Percentiles rank a stretch among this genome's conserved stretches.
phyloP scores from a whole-genome alignment of 2,113 vertebrate genomes.

The Bubo blakistoni region DNA sequence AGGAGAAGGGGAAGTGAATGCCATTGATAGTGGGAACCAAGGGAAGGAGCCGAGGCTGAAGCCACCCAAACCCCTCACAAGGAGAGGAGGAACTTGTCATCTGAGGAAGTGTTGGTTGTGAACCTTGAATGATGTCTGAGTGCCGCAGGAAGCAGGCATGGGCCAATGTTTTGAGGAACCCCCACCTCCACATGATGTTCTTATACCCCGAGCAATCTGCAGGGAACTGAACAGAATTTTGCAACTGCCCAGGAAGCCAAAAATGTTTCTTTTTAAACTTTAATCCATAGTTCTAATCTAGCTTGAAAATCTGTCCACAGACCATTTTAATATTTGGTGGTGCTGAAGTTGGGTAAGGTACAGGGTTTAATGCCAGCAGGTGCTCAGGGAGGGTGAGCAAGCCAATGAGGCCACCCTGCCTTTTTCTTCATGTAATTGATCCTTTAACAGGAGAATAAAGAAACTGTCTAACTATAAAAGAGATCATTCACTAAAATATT shows the following conservation, averaged over 20 bases:
- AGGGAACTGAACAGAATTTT: neutral
- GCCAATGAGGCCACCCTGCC: neutral
- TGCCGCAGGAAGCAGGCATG: neutral
- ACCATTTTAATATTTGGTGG: neutral
- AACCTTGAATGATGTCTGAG: neutral
- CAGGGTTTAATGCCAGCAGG: neutral
- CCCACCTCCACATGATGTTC: neutral
- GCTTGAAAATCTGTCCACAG: neutral
- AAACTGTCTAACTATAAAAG: neutral
- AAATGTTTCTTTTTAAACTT: neutral
- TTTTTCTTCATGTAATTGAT: neutral
- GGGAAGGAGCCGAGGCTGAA: neutral
- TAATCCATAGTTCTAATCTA: neutral
- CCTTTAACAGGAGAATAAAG: neutral
- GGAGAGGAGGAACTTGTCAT: neutral
- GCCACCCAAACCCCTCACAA: neutral
- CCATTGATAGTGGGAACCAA: neutral
- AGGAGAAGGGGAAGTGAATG: neutral
- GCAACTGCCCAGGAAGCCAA: neutral
- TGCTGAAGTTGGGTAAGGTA: neutral
- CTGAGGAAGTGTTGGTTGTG: neutral
- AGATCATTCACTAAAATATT: conserved; percentile 38
- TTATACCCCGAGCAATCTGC: neutral
- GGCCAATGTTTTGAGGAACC: neutral
- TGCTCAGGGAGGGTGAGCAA: neutral